phyloP scores from a whole-genome alignment of 2,113 vertebrate genomes.

The Halichoeres trimaculatus region DNA sequence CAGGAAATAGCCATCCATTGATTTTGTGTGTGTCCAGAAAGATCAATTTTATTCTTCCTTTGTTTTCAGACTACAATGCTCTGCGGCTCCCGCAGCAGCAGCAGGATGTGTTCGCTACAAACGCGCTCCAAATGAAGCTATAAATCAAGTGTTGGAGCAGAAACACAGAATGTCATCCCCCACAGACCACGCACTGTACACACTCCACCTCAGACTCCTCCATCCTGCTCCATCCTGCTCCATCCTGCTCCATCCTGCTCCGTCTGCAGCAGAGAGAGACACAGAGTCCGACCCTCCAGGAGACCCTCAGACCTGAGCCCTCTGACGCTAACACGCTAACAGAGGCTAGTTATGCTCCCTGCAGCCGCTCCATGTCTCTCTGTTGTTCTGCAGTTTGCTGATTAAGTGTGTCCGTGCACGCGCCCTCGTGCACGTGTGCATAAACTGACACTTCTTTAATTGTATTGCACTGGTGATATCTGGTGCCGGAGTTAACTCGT shows the following conservation, averaged over 20 bases:
- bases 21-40: constrained; percentile 86
- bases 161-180: constrained; percentile 84
- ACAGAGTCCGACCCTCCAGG: constrained; percentile 49
- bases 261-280: too few species aligned
- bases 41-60: constrained; percentile 88
- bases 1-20: constrained; percentile 87
- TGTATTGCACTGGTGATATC: constrained; percentile 77
- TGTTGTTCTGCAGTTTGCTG: constrained; percentile 64
- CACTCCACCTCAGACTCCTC: constrained; percentile 55
- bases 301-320: too few species aligned
- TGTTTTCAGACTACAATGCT: constrained; percentile 87
- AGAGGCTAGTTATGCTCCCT: too few species aligned
- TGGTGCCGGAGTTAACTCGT: constrained; percentile 78
- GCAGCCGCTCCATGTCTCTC: constrained; percentile 45
- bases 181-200: constrained; percentile 70
- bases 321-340: too few species aligned
- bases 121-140: constrained; percentile 80
- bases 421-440: constrained; percentile 22
- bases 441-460: constrained; percentile 78
- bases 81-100: constrained; percentile 78
- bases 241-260: too few species aligned
- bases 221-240: too few species aligned
- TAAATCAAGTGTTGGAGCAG: constrained; percentile 85
- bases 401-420: constrained; percentile 45
- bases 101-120: constrained; percentile 84